Base-by-base conservation (phyloP, 2,113 vertebrate genomes). In the Semnornis frantzii region DNA sequence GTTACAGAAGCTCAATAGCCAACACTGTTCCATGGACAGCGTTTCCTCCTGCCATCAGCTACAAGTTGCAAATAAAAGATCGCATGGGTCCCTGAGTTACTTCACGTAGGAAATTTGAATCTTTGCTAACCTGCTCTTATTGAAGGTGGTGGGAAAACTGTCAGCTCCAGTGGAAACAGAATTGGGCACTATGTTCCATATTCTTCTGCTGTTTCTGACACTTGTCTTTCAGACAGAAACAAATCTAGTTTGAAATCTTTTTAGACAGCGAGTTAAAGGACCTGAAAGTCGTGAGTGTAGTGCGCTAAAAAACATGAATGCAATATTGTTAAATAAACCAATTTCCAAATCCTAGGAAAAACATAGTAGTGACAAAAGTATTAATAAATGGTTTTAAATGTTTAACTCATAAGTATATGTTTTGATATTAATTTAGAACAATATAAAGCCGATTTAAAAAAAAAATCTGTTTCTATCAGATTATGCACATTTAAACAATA, bases 401-500 rank as follows among this genome's bases (percentile, higher is more conserved):
- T 97, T 98, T 97, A 97, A 98, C 97, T 98, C 92, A 4, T 98
- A 98, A 98, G 97, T 98, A 97, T 96, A 97, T 98, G 97, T 98
- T 98, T 98, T 98, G 97, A 98, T 98, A 98, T 97, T 98, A 98
- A 97, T 97, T 98, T 98, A 97, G 97, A 97, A 98, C 96, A 97
- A 97, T 98, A 98, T 96, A 96, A 97, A 97, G 95, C 94, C 95
- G 83, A 95, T 96, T 96, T 97, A 0, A 3, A 1, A 85, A 97
- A 97, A 97, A 97, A 98, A 97, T 96, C 96, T 97, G 96, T 97
- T 97, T 98, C 98, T 98, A 97, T 98, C 97, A 96, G 96, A 98
- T 98, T 98, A 98, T 98, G 97, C 97, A 98, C 97, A 97, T 98
- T 98, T 98, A 98, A 98, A 98, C 98, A 98, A 98, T 98, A 98